Evolutionary conservation across 2,113 vertebrate species (phyloP).

Genomic region (Procapra przewalskii): DNA sequence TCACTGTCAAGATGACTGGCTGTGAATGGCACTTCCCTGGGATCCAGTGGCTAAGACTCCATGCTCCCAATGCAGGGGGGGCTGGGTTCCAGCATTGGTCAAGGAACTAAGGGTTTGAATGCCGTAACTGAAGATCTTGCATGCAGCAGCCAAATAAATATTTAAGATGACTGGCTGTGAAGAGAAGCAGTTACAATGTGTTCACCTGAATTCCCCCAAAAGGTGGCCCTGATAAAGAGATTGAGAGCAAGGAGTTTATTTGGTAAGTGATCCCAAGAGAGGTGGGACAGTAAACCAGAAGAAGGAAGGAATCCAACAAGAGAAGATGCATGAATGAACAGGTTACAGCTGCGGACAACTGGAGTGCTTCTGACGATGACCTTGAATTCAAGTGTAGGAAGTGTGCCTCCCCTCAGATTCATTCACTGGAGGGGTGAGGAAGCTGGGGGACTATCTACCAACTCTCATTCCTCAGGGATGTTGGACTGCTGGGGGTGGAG

Average conservation of each 20-base stretch:
- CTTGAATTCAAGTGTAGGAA: not conserved
- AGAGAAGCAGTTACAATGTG: no score
- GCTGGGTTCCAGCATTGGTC: not conserved
- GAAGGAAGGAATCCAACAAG: not conserved
- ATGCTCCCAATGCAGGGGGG: not conserved
- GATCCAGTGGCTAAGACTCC: not conserved
- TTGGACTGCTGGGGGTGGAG: not conserved
- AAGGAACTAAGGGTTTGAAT: not conserved
- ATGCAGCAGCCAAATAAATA: not conserved
- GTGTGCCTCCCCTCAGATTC: not conserved
- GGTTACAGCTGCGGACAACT: not conserved
- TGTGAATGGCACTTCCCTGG: not conserved
- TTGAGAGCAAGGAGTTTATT: not conserved
- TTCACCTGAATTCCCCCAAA: not conserved
- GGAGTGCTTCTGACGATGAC: not conserved
- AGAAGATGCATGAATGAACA: not conserved
- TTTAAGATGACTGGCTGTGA: not conserved
- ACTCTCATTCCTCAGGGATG: no score
- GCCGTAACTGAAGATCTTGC: not conserved
- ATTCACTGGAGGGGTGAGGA: not conserved
- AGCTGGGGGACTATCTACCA: no score
- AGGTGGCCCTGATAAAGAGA: not conserved
- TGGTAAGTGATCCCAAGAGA: not conserved
- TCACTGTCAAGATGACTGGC: not conserved
- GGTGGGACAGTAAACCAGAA: not conserved